Base-by-base conservation (phyloP, 2,113 vertebrate genomes). In the Ascaphus truei region DNA sequence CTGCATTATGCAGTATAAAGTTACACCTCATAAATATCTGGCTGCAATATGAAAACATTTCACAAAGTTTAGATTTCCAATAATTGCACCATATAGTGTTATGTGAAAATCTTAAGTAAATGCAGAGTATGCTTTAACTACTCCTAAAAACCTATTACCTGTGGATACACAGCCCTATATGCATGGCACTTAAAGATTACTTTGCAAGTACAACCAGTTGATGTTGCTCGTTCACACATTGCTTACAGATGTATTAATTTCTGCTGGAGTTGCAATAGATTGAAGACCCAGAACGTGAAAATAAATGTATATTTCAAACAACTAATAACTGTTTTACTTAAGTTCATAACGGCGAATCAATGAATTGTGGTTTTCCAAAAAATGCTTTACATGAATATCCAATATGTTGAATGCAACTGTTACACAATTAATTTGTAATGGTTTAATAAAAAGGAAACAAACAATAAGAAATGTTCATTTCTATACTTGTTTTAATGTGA, bases 21-120 rank as follows among this genome's bases (percentile, higher is more conserved):
- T 71, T 60, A 61, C 67, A 71, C 67, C 67, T 71, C 67, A 61
- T 57, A 56, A 71, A 50, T 39, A 75, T 20, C 7, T 61, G 67
- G 56, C 67, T 61, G 61, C 67, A 71, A 71, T 71, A 71, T 71
- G 67, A 71, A 71, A 71, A 71, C 57, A 71, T 71, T 68, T 71
- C 16, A 51, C 56, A 69, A 36, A 16, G 66, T 69, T 69, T 60
- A 69, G 20, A 69, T 69, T 69, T 60, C 56, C 45, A 61, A 61
- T 71, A 60, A 71, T 61, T 71, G 67, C 57, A 61, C 60, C 56
- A 61, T 71, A 61, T 41, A 71, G 56, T 10, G 9, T 61, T 71
- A 61, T 52, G 67, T 18, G 13, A 18, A 62, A n/a, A 26, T 53
- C 33, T 0, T 41, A 10, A 30, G 67, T 62, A 8, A 71, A 37